phyloP scores from a whole-genome alignment of 2,888 invertebrate species.

The Calameuta filiformis region DNA sequence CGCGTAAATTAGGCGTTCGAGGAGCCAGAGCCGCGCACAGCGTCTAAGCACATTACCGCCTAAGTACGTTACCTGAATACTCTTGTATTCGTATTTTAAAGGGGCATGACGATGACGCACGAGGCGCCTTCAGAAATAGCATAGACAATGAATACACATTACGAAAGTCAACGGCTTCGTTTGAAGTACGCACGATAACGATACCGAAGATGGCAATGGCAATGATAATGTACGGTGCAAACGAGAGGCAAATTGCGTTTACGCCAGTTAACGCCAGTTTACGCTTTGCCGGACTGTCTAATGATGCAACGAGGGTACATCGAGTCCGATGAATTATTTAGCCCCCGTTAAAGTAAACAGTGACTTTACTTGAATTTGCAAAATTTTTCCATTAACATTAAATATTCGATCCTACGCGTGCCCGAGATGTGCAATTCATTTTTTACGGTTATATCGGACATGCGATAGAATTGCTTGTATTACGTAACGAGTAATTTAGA shows the following conservation, averaged over 20 bases:
- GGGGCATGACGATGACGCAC: background rate
- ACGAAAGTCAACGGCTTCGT: background rate
- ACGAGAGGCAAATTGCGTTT: background rate
- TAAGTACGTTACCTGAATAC: conserved; percentile 1
- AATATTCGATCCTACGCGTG: background rate
- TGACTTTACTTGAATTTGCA: background rate
- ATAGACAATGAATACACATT: background rate
- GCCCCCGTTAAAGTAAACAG: background rate
- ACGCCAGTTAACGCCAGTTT: background rate
- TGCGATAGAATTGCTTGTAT: background rate
- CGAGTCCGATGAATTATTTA: background rate
- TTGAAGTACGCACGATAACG: background rate
- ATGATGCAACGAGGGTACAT: background rate
- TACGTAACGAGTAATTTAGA: background rate
- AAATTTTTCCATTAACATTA: background rate
- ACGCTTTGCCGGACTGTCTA: background rate
- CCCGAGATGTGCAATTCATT: background rate
- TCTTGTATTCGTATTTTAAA: conserved; percentile 4
- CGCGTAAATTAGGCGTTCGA: conserved; percentile 10
- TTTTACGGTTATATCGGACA: too few species aligned
- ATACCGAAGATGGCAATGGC: background rate
- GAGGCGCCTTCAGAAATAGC: background rate
- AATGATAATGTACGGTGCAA: background rate
- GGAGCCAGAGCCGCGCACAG: background rate
- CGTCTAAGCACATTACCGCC: conserved; percentile 8